Percentiles rank a stretch among this genome's conserved stretches.
Conservation (phyloP, 2,888 invertebrate species). For the Macrosoma leucophasiata region DNA sequence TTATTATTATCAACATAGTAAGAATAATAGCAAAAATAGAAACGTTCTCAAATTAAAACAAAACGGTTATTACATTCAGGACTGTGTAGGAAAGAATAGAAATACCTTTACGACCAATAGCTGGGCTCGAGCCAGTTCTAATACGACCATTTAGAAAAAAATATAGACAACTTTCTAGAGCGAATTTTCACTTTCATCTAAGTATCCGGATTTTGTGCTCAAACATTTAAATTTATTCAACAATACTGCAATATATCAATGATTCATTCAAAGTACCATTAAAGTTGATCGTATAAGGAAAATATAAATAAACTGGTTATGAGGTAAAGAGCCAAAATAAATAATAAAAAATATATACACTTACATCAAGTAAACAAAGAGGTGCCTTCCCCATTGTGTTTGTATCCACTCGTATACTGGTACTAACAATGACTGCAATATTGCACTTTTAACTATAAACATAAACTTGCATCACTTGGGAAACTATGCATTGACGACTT, state of each 20-base stretch:
- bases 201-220: no score
- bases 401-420: background rate
- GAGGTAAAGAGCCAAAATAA: background rate
- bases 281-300: no score
- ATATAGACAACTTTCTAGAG: conserved; percentile 1
- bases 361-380: conserved; percentile 13
- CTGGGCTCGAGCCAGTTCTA: conserved; percentile 34
- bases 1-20: no score
- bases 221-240: no score
- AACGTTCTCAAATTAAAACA: no score
- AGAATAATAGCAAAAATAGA: no score
- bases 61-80: no score
- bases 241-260: no score
- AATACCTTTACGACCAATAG: no score
- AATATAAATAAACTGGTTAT: background rate
- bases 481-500: conserved; percentile 44
- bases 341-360: conserved; percentile 6
- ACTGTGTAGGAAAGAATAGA: no score
- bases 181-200: no score
- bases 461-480: conserved; percentile 34
- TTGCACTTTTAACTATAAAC: conserved; percentile 12
- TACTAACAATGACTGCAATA: conserved; percentile 2
- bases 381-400: conserved; percentile 16
- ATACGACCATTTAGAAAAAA: conserved; percentile 2
- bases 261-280: no score